Evolutionary conservation across 2,888 invertebrate species (phyloP), one percentile per base, ranked within the genome.

Genomic region (Synergus umbraculus): DNA sequence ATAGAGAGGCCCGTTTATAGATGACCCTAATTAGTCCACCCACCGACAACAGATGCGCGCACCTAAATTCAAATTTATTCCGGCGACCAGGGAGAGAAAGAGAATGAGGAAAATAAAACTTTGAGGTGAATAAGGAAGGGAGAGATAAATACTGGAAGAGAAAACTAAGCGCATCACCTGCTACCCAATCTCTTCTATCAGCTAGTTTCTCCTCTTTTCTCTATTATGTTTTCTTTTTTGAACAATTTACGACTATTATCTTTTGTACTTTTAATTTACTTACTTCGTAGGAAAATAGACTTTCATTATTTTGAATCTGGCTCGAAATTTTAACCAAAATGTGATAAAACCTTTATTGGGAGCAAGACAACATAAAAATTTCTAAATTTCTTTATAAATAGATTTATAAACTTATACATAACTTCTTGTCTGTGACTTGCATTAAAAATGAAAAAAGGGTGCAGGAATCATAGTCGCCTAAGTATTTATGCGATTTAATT

Each of bases 31-130:
- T 90, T 90, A 90, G 90, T 88, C 87, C 82, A 79, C 81, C 83
- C 82, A 81, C 83, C 84, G 82, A 84, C 85, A 87, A 89, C 89
- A 90, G 89, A 89, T 90, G 89, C 84, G 86, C 81, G 78, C 85
- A 84, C 80, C 83, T 80, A 85, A 87, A 88, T 89, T 89, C 87
- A 89, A 90, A 89, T 90, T 89, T 88, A 89, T 89, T 88, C 86
- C 81, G 76, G 78, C 81, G 77, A 65, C 49, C 76, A 79, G 79
- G 73, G 77, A 76, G 81, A 69, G 63, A 60, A 63, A 65, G 80
- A 69, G 58, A 49, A 58, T 46, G 18, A 63, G 58, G 76, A 77
- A 63, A 77, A 76, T 77, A 65, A 46, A 66, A 67, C 22, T 46
- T 58, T 49, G 64, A 76, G 66, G 44, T 43, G 49, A 76, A 44